These are phyloP conservation scores for Thymelicus acteon DNA, from an alignment of 2,888 invertebrate genomes.

Conservation along the genomic window DNA sequence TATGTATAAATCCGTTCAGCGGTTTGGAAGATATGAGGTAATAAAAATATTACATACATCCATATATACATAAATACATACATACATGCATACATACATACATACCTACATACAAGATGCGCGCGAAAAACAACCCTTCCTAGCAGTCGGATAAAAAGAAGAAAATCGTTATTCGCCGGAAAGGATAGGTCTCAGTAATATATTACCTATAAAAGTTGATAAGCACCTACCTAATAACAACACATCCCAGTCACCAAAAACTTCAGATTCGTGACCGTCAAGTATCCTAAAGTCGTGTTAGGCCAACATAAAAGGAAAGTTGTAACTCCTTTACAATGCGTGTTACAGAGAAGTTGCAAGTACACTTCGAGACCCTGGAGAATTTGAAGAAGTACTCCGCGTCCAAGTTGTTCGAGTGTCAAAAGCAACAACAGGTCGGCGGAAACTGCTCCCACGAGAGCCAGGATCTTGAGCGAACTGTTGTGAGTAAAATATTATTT, in stretches of 20 bases:
- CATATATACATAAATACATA: no score
- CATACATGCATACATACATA: no score
- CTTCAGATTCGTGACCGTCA: not conserved
- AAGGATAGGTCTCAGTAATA: no score
- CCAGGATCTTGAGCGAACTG: conserved; percentile 78
- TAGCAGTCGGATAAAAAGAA: no score
- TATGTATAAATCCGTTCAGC: no score
- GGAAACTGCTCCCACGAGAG: conserved; percentile 81
- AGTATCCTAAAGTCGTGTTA: not conserved
- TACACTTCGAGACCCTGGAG: conserved; percentile 79
- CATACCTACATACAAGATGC: no score
- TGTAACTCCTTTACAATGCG: not conserved
- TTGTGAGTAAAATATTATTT: conserved; percentile 58
- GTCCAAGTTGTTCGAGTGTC: conserved; percentile 78
- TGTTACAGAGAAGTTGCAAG: conserved; percentile 75
- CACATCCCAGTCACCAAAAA: not conserved
- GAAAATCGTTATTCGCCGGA: no score
- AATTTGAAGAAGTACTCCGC: conserved; percentile 80
- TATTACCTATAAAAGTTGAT: no score
- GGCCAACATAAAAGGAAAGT: conserved; percentile 17
- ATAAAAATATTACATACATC: no score
- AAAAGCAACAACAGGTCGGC: conserved; percentile 79
- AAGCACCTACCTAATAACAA: no score
- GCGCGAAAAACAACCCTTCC: no score
- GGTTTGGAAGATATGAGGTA: no score